Evolutionary conservation across 92 coral and sea anemone species (phyloP).

Genomic region (Parazoanthus darwini): DNA sequence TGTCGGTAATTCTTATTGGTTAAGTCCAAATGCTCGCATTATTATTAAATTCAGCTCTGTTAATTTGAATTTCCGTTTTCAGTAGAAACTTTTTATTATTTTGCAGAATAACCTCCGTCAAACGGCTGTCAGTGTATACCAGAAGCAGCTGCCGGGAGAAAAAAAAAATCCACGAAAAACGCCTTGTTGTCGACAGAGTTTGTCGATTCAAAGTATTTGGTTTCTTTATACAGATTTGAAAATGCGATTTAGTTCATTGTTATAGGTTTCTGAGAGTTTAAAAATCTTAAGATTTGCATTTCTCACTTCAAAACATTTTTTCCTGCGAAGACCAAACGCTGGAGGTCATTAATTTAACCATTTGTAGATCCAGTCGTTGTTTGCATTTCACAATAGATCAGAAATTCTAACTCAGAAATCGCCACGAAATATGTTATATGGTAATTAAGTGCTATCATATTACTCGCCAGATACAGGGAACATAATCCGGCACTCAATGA

Average conservation of each 20-base stretch:
- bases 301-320: slow-evolving; percentile 7
- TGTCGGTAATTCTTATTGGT: slow-evolving; percentile 25
- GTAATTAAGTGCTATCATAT: background rate
- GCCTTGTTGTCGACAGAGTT: background rate
- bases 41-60: slow-evolving; percentile 2
- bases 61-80: slow-evolving; percentile 33
- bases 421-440: background rate
- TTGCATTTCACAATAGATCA: background rate
- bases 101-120: background rate
- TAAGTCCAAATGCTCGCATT: background rate
- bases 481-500: background rate
- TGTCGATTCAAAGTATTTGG: background rate
- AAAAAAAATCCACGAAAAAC: background rate
- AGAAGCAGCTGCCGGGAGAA: background rate
- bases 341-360: slow-evolving; percentile 1
- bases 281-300: background rate
- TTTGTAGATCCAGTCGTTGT: slow-evolving; percentile 13
- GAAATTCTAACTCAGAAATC: background rate
- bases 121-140: background rate
- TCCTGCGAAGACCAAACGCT: background rate
- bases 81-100: slow-evolving; percentile 24
- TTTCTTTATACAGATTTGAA: background rate
- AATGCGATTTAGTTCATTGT: background rate
- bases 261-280: background rate
- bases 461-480: background rate